Evolutionary conservation across 1,140 invertebrate species (phyloP).

Genomic region (Temnothorax nylanderi): DNA sequence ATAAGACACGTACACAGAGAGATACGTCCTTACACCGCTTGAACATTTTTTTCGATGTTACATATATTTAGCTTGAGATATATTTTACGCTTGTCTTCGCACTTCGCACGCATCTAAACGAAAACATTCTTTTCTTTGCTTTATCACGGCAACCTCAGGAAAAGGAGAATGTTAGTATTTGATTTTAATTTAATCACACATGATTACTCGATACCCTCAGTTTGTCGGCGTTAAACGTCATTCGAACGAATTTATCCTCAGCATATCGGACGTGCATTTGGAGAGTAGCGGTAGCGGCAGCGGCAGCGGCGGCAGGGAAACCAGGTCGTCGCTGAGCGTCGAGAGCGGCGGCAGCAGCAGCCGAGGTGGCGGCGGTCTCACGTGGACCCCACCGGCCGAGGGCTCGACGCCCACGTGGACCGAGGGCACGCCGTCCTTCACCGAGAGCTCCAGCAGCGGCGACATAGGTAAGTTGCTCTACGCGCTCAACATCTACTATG

Average conservation of each 20-base stretch:
- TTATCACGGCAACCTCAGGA: conserved; percentile 55
- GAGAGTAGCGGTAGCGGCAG: conserved; percentile 84
- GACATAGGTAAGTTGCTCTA: conserved; percentile 91
- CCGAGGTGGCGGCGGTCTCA: conserved; percentile 87
- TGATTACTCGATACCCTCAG: background rate
- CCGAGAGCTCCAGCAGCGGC: conserved; percentile 97
- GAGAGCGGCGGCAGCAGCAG: conserved; percentile 87
- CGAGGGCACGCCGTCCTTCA: conserved; percentile 98
- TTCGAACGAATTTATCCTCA: conserved; percentile 54
- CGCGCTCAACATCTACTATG: conserved; percentile 81
- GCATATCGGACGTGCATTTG: conserved; percentile 84
- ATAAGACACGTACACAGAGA: background rate
- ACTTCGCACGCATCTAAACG: conserved; percentile 55
- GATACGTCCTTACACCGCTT: conserved; percentile 26
- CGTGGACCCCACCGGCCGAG: conserved; percentile 95
- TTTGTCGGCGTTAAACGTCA: background rate
- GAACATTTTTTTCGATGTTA: background rate
- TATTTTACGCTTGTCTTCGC: conserved; percentile 54
- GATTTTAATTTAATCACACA: conserved; percentile 49
- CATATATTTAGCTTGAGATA: background rate
- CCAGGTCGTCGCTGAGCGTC: conserved; percentile 90
- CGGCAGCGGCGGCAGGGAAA: conserved; percentile 86
- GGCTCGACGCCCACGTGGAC: conserved; percentile 99
- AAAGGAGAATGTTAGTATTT: conserved; percentile 62
- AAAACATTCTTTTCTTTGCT: conserved; percentile 45